A percentile compares a stretch with the other conserved stretches of the same genome.
phyloP scores from a whole-genome alignment of 2,888 invertebrate species.

The Melieria omissa region DNA sequence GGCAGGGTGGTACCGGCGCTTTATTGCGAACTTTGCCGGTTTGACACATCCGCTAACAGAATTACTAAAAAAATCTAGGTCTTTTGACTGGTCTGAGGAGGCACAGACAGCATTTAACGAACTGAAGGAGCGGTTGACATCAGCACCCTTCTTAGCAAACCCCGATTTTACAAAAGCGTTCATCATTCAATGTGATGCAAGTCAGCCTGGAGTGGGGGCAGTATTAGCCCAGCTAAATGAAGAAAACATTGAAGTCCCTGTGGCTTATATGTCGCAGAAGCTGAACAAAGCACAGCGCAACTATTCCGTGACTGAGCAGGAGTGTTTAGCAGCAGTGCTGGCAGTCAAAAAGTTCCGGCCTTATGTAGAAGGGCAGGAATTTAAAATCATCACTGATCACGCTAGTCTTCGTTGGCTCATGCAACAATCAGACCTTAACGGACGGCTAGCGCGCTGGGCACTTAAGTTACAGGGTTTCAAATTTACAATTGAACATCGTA shows the following conservation, averaged over 20 bases:
- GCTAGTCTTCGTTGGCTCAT: conserved; percentile 50
- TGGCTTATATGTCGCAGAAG: conserved; percentile 37
- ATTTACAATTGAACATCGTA: conserved; percentile 28
- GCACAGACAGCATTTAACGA: conserved; percentile 26
- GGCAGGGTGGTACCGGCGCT: conserved; percentile 35
- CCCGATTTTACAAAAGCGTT: conserved; percentile 40
- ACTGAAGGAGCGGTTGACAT: conserved; percentile 30
- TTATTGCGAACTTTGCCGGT: conserved; percentile 23
- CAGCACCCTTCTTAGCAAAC: conserved; percentile 35
- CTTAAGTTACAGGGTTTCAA: conserved; percentile 27
- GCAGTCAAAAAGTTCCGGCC: conserved; percentile 37
- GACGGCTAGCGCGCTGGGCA: conserved; percentile 48
- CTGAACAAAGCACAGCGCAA: conserved; percentile 38
- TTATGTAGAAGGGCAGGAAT: conserved; percentile 33
- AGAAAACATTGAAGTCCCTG: conserved; percentile 28
- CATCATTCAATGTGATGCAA: conserved; percentile 42
- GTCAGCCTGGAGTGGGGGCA: conserved; percentile 31
- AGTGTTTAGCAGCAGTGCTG: conserved; percentile 42
- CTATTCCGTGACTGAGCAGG: conserved; percentile 39
- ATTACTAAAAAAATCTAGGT: conserved; percentile 12
- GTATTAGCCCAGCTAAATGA: conserved; percentile 36
- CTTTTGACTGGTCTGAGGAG: conserved; percentile 27
- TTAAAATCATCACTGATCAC: conserved; percentile 49
- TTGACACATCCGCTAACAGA: conserved; percentile 20
- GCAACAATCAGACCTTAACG: conserved; percentile 49